Evolutionary conservation across 1,140 invertebrate species (phyloP).

Genomic region (Heliothis subflexa): DNA sequence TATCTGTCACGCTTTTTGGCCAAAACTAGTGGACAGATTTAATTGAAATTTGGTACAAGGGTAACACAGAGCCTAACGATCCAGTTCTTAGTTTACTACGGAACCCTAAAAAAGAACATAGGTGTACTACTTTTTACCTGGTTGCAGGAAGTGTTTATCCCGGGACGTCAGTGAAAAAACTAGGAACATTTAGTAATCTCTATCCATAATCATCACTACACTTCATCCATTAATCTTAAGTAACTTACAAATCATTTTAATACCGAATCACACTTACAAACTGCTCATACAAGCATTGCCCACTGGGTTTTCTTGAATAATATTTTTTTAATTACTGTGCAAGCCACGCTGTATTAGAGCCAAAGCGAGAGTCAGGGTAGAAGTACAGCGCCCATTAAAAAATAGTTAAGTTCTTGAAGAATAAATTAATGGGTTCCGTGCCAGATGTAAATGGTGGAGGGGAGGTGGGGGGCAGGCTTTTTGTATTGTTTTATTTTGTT

Average conservation of each 20-base stretch:
- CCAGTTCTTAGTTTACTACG: too few relatives aligned
- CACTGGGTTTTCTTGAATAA: constrained; percentile 42
- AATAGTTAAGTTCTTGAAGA: constrained; percentile 39
- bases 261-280: constrained; percentile 1
- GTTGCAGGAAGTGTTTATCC: too few relatives aligned
- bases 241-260: background rate
- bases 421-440: constrained; percentile 42
- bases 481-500: background rate
- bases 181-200: background rate
- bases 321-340: constrained; percentile 52
- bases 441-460: constrained; percentile 1
- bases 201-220: background rate
- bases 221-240: background rate
- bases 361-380: constrained; percentile 42
- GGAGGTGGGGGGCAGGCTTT: background rate
- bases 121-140: too few relatives aligned
- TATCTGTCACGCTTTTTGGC: too few relatives aligned
- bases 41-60: too few relatives aligned
- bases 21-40: too few relatives aligned
- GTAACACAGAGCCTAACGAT: too few relatives aligned
- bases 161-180: too few relatives aligned
- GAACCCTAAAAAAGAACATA: too few relatives aligned
- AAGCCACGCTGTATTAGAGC: constrained; percentile 44
- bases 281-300: background rate
- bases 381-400: constrained; percentile 45